These are phyloP conservation scores for Apamea crenata DNA, from an alignment of 2,888 invertebrate species.

Conservation along the genomic window DNA sequence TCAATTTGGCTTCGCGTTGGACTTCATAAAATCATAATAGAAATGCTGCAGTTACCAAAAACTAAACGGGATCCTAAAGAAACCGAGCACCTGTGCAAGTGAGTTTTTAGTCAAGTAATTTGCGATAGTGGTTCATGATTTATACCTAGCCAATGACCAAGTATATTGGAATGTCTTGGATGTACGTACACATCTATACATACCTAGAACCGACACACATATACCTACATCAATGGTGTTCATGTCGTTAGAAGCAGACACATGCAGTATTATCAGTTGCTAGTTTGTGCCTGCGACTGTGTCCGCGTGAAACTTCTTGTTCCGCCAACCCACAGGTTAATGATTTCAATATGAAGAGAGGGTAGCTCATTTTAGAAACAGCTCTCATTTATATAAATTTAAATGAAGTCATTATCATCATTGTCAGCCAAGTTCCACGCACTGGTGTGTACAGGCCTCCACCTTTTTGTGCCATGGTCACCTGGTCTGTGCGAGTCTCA, in stretches of 20 bases:
- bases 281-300: no score
- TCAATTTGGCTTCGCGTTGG: background rate
- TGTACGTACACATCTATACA: background rate
- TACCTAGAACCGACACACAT: background rate
- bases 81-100: slow-evolving; percentile 75
- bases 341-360: background rate
- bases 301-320: no score
- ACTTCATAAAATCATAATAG: slow-evolving; percentile 1
- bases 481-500: no score
- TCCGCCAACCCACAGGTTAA: no score
- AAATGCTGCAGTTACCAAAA: slow-evolving; percentile 75
- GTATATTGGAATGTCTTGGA: background rate
- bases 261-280: background rate
- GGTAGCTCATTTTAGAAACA: background rate
- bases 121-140: background rate
- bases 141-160: background rate
- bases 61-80: slow-evolving; percentile 67
- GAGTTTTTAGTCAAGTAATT: slow-evolving; percentile 27
- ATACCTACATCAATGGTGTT: background rate
- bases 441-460: no score
- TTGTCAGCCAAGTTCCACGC: no score
- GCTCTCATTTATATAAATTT: background rate
- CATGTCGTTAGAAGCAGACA: background rate
- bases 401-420: no score
- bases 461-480: no score